Evolutionary conservation across 2,888 invertebrate species (phyloP).

Genomic region (Masnerella sp.): DNA sequence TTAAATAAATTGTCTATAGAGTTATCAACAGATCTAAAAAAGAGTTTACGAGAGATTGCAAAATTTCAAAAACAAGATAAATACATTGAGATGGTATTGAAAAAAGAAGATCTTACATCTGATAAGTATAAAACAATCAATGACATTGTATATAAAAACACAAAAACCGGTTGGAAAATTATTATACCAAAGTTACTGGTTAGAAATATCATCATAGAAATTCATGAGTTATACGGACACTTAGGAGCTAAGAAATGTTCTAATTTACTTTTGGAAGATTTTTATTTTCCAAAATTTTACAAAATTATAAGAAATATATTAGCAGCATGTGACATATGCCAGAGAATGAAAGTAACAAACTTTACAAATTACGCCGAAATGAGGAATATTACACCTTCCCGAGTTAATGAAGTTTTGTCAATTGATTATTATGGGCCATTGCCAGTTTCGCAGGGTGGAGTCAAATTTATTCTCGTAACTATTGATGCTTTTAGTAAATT

Average conservation of each 20-base stretch:
- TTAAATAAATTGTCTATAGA: too few relatives aligned
- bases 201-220: not conserved
- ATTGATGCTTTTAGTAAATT: conserved; percentile 5
- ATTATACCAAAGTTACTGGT: too few relatives aligned
- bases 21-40: too few relatives aligned
- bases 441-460: conserved; percentile 11
- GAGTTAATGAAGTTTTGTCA: conserved; percentile 33
- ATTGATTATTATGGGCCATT: conserved; percentile 55
- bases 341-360: conserved; percentile 18
- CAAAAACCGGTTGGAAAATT: too few relatives aligned
- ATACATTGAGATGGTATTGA: too few relatives aligned
- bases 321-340: conserved; percentile 14
- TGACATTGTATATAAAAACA: too few relatives aligned
- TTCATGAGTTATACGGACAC: conserved; percentile 1
- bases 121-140: too few relatives aligned
- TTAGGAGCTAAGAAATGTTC: too few relatives aligned
- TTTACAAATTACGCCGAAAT: not conserved
- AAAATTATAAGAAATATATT: not conserved
- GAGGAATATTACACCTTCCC: conserved; percentile 5
- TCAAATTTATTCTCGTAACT: not conserved
- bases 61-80: too few relatives aligned
- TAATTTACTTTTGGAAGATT: too few relatives aligned
- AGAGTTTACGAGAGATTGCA: too few relatives aligned
- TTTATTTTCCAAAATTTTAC: not conserved
- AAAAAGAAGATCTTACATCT: too few relatives aligned